Percentiles rank a stretch among this genome's conserved stretches.
Conservation (phyloP, 2,797 vertebrate genomes). For the Diglossa cyanea region DNA sequence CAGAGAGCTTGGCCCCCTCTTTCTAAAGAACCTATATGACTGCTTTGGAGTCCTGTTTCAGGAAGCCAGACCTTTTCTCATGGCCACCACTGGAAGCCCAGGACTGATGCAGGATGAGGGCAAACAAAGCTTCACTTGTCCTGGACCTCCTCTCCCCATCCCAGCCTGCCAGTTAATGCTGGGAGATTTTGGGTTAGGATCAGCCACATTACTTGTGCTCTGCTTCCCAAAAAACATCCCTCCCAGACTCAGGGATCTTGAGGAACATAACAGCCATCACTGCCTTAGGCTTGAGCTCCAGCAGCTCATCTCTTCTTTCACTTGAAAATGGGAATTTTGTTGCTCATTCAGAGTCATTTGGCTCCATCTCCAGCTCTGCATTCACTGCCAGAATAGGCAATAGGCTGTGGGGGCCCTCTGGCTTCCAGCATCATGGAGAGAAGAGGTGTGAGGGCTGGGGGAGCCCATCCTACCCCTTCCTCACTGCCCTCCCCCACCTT, state of each 20-base stretch:
- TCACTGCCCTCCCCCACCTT: neutral
- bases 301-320: neutral
- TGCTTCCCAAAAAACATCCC: neutral
- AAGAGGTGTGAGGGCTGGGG: neutral
- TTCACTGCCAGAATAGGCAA: neutral
- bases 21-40: neutral
- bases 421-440: neutral
- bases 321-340: neutral
- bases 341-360: neutral
- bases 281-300: neutral
- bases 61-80: neutral
- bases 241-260: neutral
- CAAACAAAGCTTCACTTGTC: neutral
- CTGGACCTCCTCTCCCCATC: neutral
- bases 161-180: neutral
- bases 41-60: neutral
- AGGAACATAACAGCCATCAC: neutral
- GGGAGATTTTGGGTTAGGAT: neutral
- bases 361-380: neutral
- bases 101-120: neutral
- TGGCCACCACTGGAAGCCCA: neutral
- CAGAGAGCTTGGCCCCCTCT: neutral
- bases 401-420: neutral
- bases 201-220: neutral
- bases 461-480: neutral